Base-by-base conservation (phyloP, 2,113 vertebrate genomes). In the Cromileptes altivelis region DNA sequence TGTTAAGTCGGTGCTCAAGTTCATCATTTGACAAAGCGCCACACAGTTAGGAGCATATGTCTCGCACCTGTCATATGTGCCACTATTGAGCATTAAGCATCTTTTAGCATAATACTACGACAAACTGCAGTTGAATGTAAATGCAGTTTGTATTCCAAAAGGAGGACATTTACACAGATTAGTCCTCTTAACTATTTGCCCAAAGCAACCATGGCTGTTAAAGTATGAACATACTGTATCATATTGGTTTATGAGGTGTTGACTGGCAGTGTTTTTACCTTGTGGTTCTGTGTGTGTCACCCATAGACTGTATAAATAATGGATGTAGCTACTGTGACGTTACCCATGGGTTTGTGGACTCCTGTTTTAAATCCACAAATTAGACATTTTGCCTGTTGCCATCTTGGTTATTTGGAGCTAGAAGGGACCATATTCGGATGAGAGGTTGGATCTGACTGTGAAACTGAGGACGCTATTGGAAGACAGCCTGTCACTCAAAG, bases 91-190 rank as follows among this genome's bases (percentile, higher is more conserved):
- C 9, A 27, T 37, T 63, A 23, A 77, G 58, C n/a, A 49, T 37
- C 13, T 70, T 60, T 2, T 60, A 45, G 63, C 70, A 47, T 27
- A 49, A 14, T 25, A 58, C 89, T 87, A 86, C 89, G 86, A 86
- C 93, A n/a, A 47, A n/a, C 5, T 60, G 10, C 14, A 18, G 17
- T 69, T 49, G 67, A 75, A 64, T 75, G 21, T 19, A 40, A 52
- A 56, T 42, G 13, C 7, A 55, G 27, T 57, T 25, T 65, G 0
- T 21, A 6, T 45, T 53, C 27, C 3, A 3, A 68, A 81, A 19
- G 14, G 12, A 45, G 15, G 47, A 30, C 45, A 49, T 47, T 5
- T 50, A 37, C 12, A 6, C 64, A 40, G 47, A 12, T 40, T 27
- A 27, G 19, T 23, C 21, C 15, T 72, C n/a, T 53, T 53, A 15